A percentile compares a stretch with the other conserved stretches of the same genome.
Conservation (phyloP, 2,888 invertebrate genomes). For the Tenthredo amoena region DNA sequence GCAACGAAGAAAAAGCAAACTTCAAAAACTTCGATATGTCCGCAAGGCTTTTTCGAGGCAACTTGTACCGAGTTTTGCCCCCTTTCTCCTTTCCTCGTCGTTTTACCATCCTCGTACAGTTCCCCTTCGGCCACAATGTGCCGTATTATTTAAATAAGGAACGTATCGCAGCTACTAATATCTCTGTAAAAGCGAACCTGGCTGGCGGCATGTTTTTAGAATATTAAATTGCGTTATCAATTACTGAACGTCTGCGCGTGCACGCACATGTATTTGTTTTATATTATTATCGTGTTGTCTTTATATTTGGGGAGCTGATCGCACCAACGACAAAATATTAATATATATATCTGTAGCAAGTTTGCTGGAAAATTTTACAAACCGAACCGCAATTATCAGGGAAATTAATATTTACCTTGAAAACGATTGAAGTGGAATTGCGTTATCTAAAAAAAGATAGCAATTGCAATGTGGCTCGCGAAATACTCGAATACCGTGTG, state of each 20-base stretch:
- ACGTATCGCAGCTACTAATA: conserved; percentile 45
- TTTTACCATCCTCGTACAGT: background rate
- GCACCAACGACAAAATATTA: conserved; percentile 13
- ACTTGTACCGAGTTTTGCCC: conserved; percentile 6
- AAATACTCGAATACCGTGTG: too few species aligned
- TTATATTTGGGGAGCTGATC: conserved; percentile 27
- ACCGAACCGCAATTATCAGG: background rate
- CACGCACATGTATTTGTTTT: conserved; percentile 35
- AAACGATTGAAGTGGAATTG: background rate
- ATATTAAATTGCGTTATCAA: conserved; percentile 48
- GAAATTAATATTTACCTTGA: conserved; percentile 8
- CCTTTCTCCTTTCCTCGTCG: background rate
- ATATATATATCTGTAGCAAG: background rate
- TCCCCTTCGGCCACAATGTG: conserved; percentile 40
- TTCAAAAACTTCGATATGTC: conserved; percentile 24
- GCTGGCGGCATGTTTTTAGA: conserved; percentile 48
- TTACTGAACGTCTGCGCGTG: conserved; percentile 3
- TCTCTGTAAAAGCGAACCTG: conserved; percentile 42
- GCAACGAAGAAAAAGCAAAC: conserved; percentile 11
- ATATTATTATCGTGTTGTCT: conserved; percentile 41
- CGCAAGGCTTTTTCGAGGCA: conserved; percentile 11
- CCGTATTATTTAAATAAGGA: conserved; percentile 43
- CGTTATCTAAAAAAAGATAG: background rate
- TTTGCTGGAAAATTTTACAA: background rate
- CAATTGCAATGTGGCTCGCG: background rate